Evolutionary conservation across 2,888 invertebrate species (phyloP), one percentile per base, ranked within the genome.

Genomic region (Nomada lathburiana): DNA sequence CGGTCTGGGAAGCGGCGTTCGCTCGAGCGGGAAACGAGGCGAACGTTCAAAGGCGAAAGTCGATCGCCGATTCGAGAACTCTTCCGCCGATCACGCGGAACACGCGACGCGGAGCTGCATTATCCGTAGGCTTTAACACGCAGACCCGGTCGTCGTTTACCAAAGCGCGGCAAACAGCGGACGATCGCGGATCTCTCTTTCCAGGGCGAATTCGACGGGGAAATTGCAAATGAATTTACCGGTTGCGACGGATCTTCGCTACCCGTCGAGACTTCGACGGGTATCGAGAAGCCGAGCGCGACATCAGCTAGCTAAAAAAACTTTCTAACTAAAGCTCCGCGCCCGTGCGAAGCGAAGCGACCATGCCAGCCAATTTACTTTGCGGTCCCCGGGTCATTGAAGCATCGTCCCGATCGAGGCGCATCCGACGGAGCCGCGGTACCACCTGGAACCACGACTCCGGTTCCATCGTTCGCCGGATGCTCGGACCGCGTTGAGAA

Each of bases 91-190:
- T 80, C 69, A 78, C 70, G 50, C n/a, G 20, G 52, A 74, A 67
- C 55, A 59, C 74, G 57, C 60, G 26, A 74, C 73, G 60, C 42
- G 29, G 13, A 75, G 47, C 55, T 42, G 75, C 59, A 70, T 81
- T 76, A 76, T 78, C 75, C 72, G 64, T 73, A 73, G 76, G 47
- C 70, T 82, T 76, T 79, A 82, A 84, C 82, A 79, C 23, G 71
- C 57, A 76, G 73, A 84, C 81, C 78, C 23, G 67, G 60, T 69
- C 52, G 23, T 29, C 47, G n/a, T 36, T 52, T 18, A 0, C 7
- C 69, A 16, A 47, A 47, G 13, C 63, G 53, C 23, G 16, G 7
- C 11, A 55, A 42, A 20, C 63, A 50, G 29, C 11, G 26, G 50
- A 50, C 42, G 13, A 36, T 53, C 16, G 67, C 52, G 47, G 16